Evolutionary conservation across 2,113 vertebrate genomes (phyloP).

Genomic region (Rhinichthys klamathensis): DNA sequence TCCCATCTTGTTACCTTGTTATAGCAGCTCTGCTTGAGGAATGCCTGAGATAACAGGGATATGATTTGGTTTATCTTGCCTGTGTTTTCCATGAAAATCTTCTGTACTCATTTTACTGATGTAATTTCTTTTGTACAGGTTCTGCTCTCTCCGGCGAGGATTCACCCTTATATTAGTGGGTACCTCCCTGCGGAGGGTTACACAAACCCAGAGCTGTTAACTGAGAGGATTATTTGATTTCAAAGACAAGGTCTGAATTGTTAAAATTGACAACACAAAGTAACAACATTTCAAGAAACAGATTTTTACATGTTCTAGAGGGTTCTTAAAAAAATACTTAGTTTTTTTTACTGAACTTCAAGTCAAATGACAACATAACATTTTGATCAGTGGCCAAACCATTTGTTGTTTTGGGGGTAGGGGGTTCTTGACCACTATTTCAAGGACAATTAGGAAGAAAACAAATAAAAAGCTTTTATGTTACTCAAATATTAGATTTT

Average conservation of each 20-base stretch:
- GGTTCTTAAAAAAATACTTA: too few relatives aligned
- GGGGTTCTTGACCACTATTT: too few relatives aligned
- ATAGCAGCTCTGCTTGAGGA: constrained; percentile 24
- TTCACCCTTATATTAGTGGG: neutral
- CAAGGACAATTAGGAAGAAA: too few relatives aligned
- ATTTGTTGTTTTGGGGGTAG: too few relatives aligned
- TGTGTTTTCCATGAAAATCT: neutral
- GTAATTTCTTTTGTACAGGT: neutral
- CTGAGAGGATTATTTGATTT: neutral
- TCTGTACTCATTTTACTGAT: neutral
- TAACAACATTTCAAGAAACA: too few relatives aligned
- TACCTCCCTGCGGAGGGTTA: neutral
- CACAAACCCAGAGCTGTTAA: neutral
- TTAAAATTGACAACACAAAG: neutral
- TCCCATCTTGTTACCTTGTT: too few relatives aligned
- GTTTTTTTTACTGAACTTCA: too few relatives aligned
- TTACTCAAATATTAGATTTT: too few relatives aligned
- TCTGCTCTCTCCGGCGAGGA: neutral
- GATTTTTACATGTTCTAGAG: too few relatives aligned
- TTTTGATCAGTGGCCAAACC: too few relatives aligned
- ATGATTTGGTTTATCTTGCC: neutral
- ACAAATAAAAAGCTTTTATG: too few relatives aligned
- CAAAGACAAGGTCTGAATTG: neutral
- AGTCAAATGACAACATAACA: too few relatives aligned
- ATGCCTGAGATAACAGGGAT: constrained; percentile 34